These are phyloP conservation scores for Subanguina moxae DNA, from an alignment of 1,140 invertebrate species.

Conservation along the genomic window DNA sequence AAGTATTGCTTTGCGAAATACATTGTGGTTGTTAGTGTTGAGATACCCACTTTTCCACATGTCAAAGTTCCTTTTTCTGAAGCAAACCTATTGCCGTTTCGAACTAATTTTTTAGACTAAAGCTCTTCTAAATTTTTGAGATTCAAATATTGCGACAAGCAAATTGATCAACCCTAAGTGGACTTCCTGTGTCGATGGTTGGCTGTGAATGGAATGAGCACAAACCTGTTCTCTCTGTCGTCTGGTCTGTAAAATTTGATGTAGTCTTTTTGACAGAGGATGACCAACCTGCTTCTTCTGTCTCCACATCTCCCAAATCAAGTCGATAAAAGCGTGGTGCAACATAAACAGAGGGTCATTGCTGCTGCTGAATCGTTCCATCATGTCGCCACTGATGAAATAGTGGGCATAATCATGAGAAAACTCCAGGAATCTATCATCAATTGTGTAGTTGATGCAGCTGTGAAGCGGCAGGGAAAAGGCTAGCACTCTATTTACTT, in stretches of 20 bases:
- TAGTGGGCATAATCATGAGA: constrained; percentile 54
- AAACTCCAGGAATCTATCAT: constrained; percentile 55
- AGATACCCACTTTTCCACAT: too few species aligned
- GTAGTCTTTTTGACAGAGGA: constrained; percentile 35
- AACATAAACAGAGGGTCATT: constrained; percentile 60
- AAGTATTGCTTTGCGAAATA: too few species aligned
- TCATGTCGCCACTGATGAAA: constrained; percentile 59
- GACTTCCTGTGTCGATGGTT: too few species aligned
- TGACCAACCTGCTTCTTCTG: constrained; percentile 42
- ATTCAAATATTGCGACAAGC: too few species aligned
- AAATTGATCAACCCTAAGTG: too few species aligned
- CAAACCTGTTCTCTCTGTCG: background rate
- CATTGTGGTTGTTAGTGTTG: too few species aligned
- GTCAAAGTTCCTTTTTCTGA: too few species aligned
- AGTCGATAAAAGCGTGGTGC: constrained; percentile 60
- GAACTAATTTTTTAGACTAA: too few species aligned
- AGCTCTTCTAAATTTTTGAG: too few species aligned
- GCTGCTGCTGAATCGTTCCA: constrained; percentile 51
- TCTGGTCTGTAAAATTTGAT: constrained; percentile 39
- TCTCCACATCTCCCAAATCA: constrained; percentile 57
- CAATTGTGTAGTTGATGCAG: constrained; percentile 44
- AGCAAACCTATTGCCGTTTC: too few species aligned
- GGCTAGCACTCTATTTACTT: constrained; percentile 40
- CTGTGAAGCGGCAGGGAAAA: constrained; percentile 38
- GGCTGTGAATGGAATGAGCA: background rate